Evolutionary conservation across 53 echinoderm and acorn worm species (phyloP).

Genomic region (Apostichopus leukothele): DNA sequence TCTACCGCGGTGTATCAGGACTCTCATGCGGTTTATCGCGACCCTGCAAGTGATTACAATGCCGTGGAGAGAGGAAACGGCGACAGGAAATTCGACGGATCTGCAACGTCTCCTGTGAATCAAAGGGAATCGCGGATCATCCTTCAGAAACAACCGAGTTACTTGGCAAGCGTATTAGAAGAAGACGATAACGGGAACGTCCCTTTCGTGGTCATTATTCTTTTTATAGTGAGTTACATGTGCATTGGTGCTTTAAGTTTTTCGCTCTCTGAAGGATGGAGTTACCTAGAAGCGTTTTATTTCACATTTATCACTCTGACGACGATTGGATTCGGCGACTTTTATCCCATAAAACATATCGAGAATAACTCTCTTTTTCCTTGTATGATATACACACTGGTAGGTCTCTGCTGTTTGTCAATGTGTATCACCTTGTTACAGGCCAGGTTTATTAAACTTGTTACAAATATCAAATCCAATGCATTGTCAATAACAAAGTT

Average conservation of each 20-base stretch:
- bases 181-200: slow-evolving; percentile 50
- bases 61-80: background rate
- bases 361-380: slow-evolving; percentile 55
- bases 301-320: slow-evolving; percentile 80
- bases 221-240: slow-evolving; percentile 61
- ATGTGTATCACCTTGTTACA: slow-evolving; percentile 55
- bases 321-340: slow-evolving; percentile 81
- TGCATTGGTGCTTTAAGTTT: slow-evolving; percentile 62
- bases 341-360: slow-evolving; percentile 63
- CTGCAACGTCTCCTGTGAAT: background rate
- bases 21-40: background rate
- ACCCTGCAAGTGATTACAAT: background rate
- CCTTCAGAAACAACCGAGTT: background rate
- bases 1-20: background rate
- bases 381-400: slow-evolving; percentile 62
- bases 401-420: slow-evolving; percentile 80
- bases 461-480: background rate
- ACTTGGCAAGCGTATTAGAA: slow-evolving; percentile 7
- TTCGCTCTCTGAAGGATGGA: slow-evolving; percentile 63
- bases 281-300: slow-evolving; percentile 60
- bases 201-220: slow-evolving; percentile 59
- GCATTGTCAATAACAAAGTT: background rate
- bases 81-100: background rate
- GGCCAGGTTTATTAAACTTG: slow-evolving; percentile 6
- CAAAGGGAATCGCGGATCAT: background rate